Conservation (phyloP, 2,888 invertebrate species). For the Caenorhabditis angaria region DNA sequence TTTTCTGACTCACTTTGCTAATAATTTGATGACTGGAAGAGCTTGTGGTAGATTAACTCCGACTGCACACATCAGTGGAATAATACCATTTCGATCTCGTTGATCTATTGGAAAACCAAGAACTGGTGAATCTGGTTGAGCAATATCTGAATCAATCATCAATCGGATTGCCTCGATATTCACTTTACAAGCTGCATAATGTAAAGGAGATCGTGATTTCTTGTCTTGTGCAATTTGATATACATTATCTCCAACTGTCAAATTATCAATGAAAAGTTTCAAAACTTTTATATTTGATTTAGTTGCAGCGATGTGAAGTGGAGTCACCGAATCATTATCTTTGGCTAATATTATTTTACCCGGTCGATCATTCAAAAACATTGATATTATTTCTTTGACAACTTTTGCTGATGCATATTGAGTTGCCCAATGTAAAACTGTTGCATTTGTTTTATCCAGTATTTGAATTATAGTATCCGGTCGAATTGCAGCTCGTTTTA, state of each 20-base stretch:
- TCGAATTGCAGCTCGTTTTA: conserved; percentile 22
- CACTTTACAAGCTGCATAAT: conserved; percentile 61
- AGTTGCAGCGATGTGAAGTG: conserved; percentile 65
- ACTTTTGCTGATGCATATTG: conserved; percentile 41
- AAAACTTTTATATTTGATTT: conserved; percentile 55
- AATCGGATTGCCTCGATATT: conserved; percentile 42
- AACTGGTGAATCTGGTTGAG: conserved; percentile 17
- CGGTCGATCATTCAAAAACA: conserved; percentile 2
- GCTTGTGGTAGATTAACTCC: conserved; percentile 55
- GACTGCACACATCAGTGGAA: conserved; percentile 68
- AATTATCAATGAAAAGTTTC: conserved; percentile 36
- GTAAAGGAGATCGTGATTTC: conserved; percentile 59
- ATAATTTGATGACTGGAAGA: conserved; percentile 51
- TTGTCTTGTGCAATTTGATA: conserved; percentile 44
- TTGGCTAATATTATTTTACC: conserved; percentile 37
- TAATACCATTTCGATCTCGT: conserved; percentile 57
- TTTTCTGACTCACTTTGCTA: conserved; percentile 28
- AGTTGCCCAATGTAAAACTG: conserved; percentile 63
- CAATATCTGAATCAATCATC: conserved; percentile 15
- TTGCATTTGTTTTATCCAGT: conserved; percentile 46
- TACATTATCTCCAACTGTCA: conserved; percentile 29
- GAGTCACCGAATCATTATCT: conserved; percentile 60
- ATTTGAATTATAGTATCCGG: background rate
- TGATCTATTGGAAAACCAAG: conserved; percentile 62
- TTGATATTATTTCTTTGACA: background rate